A percentile compares a stretch with the other conserved stretches of the same genome.
Evolutionary conservation across 2,888 invertebrate species (phyloP).

Genomic region (Sinodicranocentrus sp.): DNA sequence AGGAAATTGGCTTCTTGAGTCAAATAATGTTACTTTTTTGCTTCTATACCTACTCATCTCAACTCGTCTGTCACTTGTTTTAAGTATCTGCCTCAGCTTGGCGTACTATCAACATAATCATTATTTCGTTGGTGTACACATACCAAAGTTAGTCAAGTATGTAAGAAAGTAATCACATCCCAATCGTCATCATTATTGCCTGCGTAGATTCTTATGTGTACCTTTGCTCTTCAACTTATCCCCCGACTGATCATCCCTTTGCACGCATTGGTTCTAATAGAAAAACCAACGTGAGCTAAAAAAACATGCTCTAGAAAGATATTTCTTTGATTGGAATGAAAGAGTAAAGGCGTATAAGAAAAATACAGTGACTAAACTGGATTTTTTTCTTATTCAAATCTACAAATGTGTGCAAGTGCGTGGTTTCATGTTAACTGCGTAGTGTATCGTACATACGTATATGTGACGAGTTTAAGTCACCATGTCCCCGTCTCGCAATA

Average conservation of each 20-base stretch:
- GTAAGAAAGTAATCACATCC: slow-evolving; percentile 14
- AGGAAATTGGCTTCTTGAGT: slow-evolving; percentile 30
- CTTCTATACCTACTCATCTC: slow-evolving; percentile 15
- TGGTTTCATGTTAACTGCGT: background rate
- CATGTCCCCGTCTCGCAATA: no score
- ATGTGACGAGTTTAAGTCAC: background rate
- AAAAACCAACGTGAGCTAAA: background rate
- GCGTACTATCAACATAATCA: slow-evolving; percentile 30
- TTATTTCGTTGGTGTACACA: slow-evolving; percentile 31
- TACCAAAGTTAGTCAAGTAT: slow-evolving; percentile 21
- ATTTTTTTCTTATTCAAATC: slow-evolving; percentile 13
- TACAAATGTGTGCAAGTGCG: no score
- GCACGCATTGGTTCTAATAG: background rate
- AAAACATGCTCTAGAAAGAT: background rate
- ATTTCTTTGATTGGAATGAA: slow-evolving; percentile 10
- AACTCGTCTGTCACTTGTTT: slow-evolving; percentile 23
- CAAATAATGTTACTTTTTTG: slow-evolving; percentile 24
- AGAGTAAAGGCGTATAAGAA: slow-evolving; percentile 13
- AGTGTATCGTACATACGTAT: background rate
- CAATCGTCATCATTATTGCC: slow-evolving; percentile 10
- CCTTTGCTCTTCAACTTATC: slow-evolving; percentile 6
- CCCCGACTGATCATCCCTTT: background rate
- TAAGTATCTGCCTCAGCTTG: background rate
- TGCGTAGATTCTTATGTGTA: background rate
- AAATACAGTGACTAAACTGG: slow-evolving; percentile 35